These are phyloP conservation scores for Bryconaethiops microstoma DNA, from an alignment of 2,797 vertebrate species.

Conservation along the genomic window DNA sequence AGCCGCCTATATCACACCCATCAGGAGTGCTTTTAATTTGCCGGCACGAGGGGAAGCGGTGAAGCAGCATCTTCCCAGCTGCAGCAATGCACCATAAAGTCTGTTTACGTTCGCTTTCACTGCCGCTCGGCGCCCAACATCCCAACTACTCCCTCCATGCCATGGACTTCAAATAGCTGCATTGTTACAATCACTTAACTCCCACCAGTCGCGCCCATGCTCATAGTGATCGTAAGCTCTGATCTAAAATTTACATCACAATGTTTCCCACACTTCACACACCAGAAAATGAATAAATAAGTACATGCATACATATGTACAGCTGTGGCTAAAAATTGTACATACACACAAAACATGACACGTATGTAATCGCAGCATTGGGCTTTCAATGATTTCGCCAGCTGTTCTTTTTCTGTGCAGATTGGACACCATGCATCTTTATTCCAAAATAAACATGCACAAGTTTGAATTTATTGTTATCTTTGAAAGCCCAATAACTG, in stretches of 20 bases:
- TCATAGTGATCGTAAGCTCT: not conserved
- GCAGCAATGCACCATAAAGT: conserved; percentile 74
- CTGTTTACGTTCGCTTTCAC: conserved; percentile 70
- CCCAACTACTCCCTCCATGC: conserved; percentile 48
- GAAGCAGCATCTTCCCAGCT: conserved; percentile 58
- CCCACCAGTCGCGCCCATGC: not conserved
- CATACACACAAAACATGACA: too few relatives aligned
- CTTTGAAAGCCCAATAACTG: too few relatives aligned
- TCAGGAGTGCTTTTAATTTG: conserved; percentile 68
- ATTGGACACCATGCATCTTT: too few relatives aligned
- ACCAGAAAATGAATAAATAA: too few relatives aligned
- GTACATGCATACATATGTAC: too few relatives aligned
- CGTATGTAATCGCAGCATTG: too few relatives aligned
- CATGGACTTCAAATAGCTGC: conserved; percentile 59
- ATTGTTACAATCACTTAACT: conserved; percentile 20
- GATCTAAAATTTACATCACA: conserved; percentile 10
- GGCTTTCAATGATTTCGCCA: too few relatives aligned
- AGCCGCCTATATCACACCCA: conserved; percentile 58
- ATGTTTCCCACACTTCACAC: too few relatives aligned
- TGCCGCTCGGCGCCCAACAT: conserved; percentile 63
- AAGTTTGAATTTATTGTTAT: too few relatives aligned
- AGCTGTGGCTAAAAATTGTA: too few relatives aligned
- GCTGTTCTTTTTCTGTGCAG: too few relatives aligned
- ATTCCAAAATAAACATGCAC: too few relatives aligned
- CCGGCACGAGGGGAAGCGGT: conserved; percentile 60